A percentile compares a stretch with the other conserved stretches of the same genome.
These are phyloP conservation scores for Hemitrygon akajei DNA, from an alignment of 2,797 vertebrate genomes.

Conservation along the genomic window DNA sequence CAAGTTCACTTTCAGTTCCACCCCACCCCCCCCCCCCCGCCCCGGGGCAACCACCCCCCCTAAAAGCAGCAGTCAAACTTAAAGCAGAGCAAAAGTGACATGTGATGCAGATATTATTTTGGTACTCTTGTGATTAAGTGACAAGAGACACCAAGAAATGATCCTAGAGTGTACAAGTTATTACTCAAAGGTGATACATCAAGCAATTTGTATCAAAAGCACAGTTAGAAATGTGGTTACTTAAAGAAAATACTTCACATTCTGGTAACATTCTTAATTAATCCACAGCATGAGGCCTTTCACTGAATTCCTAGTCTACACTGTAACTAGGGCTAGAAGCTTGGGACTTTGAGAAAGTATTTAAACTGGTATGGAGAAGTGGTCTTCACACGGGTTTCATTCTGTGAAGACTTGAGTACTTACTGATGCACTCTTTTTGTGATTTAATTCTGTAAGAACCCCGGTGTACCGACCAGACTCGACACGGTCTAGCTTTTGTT, in stretches of 20 bases:
- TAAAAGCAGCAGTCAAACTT: neutral
- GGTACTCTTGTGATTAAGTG: neutral
- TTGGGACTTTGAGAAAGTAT: neutral
- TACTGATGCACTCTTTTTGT: neutral
- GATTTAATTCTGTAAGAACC: no score
- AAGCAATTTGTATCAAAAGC: neutral
- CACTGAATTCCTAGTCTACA: neutral
- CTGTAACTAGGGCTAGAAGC: slow-evolving; percentile 12
- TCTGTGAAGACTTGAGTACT: neutral
- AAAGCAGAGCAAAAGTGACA: neutral
- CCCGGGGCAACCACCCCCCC: neutral
- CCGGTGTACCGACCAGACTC: neutral
- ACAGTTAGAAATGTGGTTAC: neutral
- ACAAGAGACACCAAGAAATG: slow-evolving; percentile 6
- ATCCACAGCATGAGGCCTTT: slow-evolving; percentile 30
- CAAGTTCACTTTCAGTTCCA: slow-evolving; percentile 14
- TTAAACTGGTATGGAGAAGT: neutral
- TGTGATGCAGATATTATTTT: slow-evolving; percentile 19
- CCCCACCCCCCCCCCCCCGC: no score
- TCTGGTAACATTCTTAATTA: slow-evolving; percentile 29
- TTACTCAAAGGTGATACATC: neutral
- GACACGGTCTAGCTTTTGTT: neutral
- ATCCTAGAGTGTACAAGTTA: neutral
- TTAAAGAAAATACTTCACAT: slow-evolving; percentile 8
- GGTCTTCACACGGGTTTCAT: neutral